Base-by-base conservation (phyloP, 2,113 vertebrate species). In the Riparia riparia region DNA sequence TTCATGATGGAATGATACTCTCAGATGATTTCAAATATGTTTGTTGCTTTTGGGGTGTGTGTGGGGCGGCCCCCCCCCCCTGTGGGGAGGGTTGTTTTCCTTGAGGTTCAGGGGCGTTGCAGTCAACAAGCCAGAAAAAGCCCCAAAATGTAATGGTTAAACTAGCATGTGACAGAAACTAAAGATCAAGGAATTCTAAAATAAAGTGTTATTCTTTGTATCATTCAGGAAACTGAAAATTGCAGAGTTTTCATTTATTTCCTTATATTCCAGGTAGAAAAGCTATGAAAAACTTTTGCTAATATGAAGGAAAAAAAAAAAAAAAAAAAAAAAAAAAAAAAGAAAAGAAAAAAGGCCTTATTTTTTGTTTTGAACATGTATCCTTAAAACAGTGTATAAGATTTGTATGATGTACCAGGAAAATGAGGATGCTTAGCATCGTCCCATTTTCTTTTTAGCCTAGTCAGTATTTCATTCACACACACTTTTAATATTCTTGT, bases 401-500 rank as follows among this genome's bases (percentile, higher is more conserved):
- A n/a, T n/a, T 44, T 69, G 14, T 12, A 3, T n/a, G 47, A 60
- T 53, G 31, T 41, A 68, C 50, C 65, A 58, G n/a, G 14, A 21
- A 20, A 87, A 80, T 42, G 50, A 47, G 26, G 71, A 81, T 26
- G 26, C 41, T 82, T 28, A 51, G 28, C 15, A 14, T 87, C 81
- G 91, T 71, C 47, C 17, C 8, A 25, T 77, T 94, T 87, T 78
- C 45, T 65, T 70, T 96, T 91, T 63, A 76, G 44, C 34, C 34
- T 94, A 72, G 65, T 94, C 93, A 95, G 74, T 94, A 97, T 95
- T 96, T 96, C 65, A 41, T 89, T 79, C 91, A 79, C 91, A 94
- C 44, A 82, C 61, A 49, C 57, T 89, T 95, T 94, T 86, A 97
- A 95, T 97, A 96, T 97, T 95, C 68, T 82, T 91, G 68, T 94